These are phyloP conservation scores for Ara ararauna DNA, from an alignment of 2,797 vertebrate genomes.

Conservation along the genomic window DNA sequence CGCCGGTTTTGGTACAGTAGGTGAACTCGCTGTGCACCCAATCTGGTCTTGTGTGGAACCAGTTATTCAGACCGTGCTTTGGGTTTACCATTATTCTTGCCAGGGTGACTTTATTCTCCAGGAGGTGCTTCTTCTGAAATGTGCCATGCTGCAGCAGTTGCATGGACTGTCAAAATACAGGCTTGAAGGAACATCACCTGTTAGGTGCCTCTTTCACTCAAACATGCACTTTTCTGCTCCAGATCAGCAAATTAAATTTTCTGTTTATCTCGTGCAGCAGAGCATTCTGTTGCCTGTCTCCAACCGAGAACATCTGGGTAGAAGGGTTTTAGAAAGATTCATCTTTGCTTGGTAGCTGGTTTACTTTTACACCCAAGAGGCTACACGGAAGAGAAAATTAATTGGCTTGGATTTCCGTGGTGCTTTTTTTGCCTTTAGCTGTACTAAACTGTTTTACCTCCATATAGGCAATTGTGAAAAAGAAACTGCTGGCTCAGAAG, in stretches of 20 bases:
- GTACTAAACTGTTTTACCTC: neutral
- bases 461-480: neutral
- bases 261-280: neutral
- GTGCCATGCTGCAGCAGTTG: neutral
- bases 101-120: neutral
- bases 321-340: neutral
- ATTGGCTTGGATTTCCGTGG: neutral
- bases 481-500: neutral
- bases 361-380: neutral
- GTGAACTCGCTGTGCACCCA: neutral
- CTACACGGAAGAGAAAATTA: neutral
- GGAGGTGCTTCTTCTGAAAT: neutral
- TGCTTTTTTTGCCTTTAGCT: neutral
- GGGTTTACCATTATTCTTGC: neutral
- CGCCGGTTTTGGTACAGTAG: neutral
- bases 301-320: neutral
- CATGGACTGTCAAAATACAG: neutral
- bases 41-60: neutral
- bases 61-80: neutral
- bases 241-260: neutral
- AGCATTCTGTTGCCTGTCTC: neutral
- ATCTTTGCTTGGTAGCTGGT: neutral
- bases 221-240: neutral
- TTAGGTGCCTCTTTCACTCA: neutral
- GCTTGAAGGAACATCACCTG: neutral